Evolutionary conservation across 1,140 invertebrate genomes (phyloP).

Genomic region (Lineus longissimus): DNA sequence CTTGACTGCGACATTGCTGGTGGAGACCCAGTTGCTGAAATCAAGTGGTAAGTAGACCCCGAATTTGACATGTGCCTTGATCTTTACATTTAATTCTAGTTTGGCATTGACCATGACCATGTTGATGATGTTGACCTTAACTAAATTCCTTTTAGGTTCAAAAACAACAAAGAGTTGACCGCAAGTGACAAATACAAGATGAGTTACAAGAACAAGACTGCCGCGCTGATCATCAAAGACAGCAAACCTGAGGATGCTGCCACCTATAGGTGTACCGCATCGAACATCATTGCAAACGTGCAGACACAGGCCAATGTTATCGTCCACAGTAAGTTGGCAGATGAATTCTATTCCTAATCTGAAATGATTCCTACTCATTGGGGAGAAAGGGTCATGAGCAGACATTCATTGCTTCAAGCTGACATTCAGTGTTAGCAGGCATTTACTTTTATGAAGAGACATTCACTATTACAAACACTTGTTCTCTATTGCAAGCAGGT

Average conservation of each 20-base stretch:
- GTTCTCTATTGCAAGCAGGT: too few species aligned
- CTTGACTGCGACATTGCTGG: constrained; percentile 46
- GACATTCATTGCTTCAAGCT: too few species aligned
- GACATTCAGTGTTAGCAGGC: too few species aligned
- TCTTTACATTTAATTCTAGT: not conserved
- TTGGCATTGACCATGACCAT: too few species aligned
- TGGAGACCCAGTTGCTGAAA: constrained; percentile 47
- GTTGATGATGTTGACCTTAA: too few species aligned
- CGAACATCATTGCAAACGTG: constrained; percentile 44
- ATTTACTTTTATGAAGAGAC: too few species aligned
- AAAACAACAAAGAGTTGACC: constrained; percentile 43
- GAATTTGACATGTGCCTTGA: not conserved
- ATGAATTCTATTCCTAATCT: not conserved
- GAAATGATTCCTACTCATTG: not conserved
- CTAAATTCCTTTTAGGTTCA: too few species aligned
- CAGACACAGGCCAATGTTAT: constrained; percentile 45
- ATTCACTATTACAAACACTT: too few species aligned
- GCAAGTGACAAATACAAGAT: constrained; percentile 48
- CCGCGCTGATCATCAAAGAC: constrained; percentile 43
- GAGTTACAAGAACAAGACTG: constrained; percentile 44
- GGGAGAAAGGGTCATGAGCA: not conserved
- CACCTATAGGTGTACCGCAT: constrained; percentile 41
- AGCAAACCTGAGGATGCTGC: constrained; percentile 45
- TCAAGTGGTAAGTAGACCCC: too few species aligned
- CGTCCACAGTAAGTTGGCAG: constrained; percentile 42